Evolutionary conservation across 2,888 invertebrate species (phyloP), one percentile per base, ranked within the genome.

Genomic region (Zygothrica quintamaculata): DNA sequence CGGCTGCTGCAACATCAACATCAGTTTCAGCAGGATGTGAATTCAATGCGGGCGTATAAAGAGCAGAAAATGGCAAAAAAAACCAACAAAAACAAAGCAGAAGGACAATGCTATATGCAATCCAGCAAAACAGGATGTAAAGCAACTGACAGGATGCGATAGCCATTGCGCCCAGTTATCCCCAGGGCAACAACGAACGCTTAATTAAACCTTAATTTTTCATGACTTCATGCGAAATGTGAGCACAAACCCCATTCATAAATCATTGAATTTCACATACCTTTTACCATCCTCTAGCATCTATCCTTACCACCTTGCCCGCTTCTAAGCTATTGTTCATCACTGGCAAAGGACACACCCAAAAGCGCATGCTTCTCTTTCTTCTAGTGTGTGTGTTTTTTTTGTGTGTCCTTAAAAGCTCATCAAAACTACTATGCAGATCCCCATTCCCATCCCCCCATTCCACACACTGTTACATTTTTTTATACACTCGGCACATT

Each of bases 161-260:
- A 62, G 70, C 59, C 70, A 48, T 65, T 68, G 53, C 59, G 48
- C 51, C 33, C 51, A 33, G 12, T 42, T 43, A 18, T 42, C 13
- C 64, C 60, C 37, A 33, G 36, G 81, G 62, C 39, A 43, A 67
- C 59, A 74, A 65, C 47, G 65, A 78, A 62, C 66, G 74, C 87
- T 88, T 82, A 88, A 82, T 88, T 88, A 82, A 88, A 71, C 74
- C 77, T 84, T 74, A 87, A 88, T 87, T 77, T 82, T 88, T 86
- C 68, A 87, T 84, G 70, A 65, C 53, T 68, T 40, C 37, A 29
- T 46, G 34, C 46, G 47, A 65, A 48, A 52, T 47, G 77, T 71
- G 66, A 55, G 39, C 48, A 58, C 37, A 61, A n/a, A n/a, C n/a
- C n/a, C n/a, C 36, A 39, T 59, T 37, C 56, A 76, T 76, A 72